phyloP scores from a whole-genome alignment of 2,888 invertebrate genomes.

The Eupeodes latifasciatus region DNA sequence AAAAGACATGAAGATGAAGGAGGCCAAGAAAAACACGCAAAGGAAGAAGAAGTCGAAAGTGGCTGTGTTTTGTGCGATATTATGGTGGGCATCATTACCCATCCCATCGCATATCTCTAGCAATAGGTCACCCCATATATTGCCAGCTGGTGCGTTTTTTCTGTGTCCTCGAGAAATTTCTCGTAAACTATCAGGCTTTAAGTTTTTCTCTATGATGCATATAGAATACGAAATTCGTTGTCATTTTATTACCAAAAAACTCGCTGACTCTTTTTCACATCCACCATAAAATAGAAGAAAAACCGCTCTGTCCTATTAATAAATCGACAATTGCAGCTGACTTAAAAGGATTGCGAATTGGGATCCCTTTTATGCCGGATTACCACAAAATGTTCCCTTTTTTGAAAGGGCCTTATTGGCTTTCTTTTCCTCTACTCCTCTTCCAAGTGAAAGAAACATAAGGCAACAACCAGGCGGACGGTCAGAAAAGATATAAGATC shows the following conservation, averaged over 20 bases:
- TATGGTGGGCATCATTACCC: constrained; percentile 67
- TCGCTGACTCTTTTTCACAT: neutral
- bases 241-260: neutral
- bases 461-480: neutral
- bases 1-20: constrained; percentile 21
- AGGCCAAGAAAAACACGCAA: neutral
- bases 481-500: constrained; percentile 5
- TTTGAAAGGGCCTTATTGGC: neutral
- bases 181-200: constrained; percentile 69
- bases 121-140: constrained; percentile 34
- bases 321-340: constrained; percentile 45
- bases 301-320: neutral
- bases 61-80: constrained; percentile 4
- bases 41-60: constrained; percentile 4
- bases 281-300: neutral
- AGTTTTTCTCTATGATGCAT: constrained; percentile 46
- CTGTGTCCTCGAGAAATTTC: constrained; percentile 41
- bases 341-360: constrained; percentile 3
- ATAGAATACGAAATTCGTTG: constrained; percentile 57
- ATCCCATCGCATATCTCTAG: constrained; percentile 19
- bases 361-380: neutral
- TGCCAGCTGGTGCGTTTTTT: constrained; percentile 67
- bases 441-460: neutral
- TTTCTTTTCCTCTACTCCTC: neutral
- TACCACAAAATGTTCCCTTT: neutral